A percentile compares a stretch with the other conserved stretches of the same genome.
phyloP scores from a whole-genome alignment of 2,113 vertebrate genomes.

The Oostethus manadensis region DNA sequence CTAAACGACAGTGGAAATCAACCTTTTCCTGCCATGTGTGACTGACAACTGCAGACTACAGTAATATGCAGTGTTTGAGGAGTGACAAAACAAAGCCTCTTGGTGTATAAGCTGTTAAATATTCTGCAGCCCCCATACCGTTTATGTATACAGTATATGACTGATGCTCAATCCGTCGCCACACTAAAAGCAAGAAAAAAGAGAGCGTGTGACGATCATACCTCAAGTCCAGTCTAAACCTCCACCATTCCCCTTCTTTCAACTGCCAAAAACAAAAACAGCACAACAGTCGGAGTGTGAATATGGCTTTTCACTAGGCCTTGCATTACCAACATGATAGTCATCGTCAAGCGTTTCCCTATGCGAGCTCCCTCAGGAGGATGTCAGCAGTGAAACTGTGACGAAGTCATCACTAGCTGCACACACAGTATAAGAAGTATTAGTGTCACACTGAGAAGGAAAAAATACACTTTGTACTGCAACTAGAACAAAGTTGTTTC shows the following conservation, averaged over 20 bases:
- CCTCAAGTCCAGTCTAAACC: slow-evolving; percentile 17
- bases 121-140: slow-evolving; percentile 5
- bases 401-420: too few relatives aligned
- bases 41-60: slow-evolving; percentile 35
- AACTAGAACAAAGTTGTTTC: too few relatives aligned
- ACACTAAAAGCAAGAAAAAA: slow-evolving; percentile 23
- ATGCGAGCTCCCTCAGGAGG: too few relatives aligned
- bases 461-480: neutral
- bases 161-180: slow-evolving; percentile 20
- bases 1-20: slow-evolving; percentile 64
- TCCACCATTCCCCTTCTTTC: slow-evolving; percentile 25
- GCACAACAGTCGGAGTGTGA: slow-evolving; percentile 50
- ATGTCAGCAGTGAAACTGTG: too few relatives aligned
- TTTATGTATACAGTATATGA: slow-evolving; percentile 10
- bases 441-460: neutral
- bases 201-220: slow-evolving; percentile 7
- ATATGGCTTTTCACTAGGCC: slow-evolving; percentile 62
- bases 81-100: slow-evolving; percentile 4
- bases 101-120: slow-evolving; percentile 20
- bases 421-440: neutral
- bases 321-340: neutral
- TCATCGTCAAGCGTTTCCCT: neutral
- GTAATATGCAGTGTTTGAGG: slow-evolving; percentile 25
- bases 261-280: slow-evolving; percentile 34
- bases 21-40: slow-evolving; percentile 26